Evolutionary conservation across 30 jellyfish, hydroid and myxozoan genomes (phyloP), one percentile per base, ranked within the genome.

Genomic region (Hydractinia echinata): DNA sequence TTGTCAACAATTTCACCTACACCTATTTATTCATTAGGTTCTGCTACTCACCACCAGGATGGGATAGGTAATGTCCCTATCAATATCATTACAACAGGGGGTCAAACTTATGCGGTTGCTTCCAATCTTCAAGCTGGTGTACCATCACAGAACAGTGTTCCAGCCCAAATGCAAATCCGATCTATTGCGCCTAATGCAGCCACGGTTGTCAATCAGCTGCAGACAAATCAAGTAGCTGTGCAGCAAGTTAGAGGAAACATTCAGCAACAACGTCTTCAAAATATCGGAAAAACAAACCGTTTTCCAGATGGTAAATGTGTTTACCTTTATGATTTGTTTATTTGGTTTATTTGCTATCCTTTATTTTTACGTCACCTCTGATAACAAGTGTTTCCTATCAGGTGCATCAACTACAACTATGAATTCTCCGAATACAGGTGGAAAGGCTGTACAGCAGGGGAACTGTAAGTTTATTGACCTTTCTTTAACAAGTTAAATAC

Each of bases 151-250:
- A 79, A 54, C 44, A 61, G 62, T 5, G 19, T 64, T n/a, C 39
- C 74, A 64, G 54, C 83, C 5, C 70, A 54, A 21, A 74, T 74
- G 83, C 85, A 77, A 30, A 77, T 77, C 13, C 85, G 85, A 51
- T 79, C 85, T 19, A 77, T 77, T 77, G 85, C 85, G 16, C 85
- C 85, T 6, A 77, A 77, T 77, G 85, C 85, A 8, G 85, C 85
- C 15, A 61, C 85, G 44, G 85, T 77, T 9, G 85, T 77, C 60
- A 71, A 50, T 58, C 81, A 71, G 52, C 70, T 71, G 19, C 83
- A 74, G 39, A 67, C 83, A 48, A 74, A 52, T 13, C 61, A 58
- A n/a, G 51, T 74, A 55, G 61, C 83, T 49, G 73, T 74, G 69
- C 83, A 74, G 66, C 83, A 74, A 74, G 66, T 74, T 18, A 66